Evolutionary conservation across 2,888 invertebrate genomes (phyloP).

Genomic region (Ditula angustiorana): DNA sequence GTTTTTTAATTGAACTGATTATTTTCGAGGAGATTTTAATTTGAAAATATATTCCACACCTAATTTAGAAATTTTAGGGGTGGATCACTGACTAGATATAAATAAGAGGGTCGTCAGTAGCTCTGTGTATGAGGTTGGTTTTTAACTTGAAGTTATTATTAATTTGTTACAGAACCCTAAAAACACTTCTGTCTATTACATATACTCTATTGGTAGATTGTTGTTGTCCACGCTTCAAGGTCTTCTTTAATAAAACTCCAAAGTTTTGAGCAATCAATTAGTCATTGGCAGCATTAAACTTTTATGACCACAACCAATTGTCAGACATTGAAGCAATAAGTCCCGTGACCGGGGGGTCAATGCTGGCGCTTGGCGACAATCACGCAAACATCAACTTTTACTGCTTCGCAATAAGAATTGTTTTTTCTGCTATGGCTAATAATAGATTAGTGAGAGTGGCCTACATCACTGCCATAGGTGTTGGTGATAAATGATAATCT

Average conservation of each 20-base stretch:
- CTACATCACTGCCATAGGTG: background rate
- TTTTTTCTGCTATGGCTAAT: background rate
- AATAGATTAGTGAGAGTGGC: constrained; percentile 13
- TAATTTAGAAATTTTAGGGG: too few relatives aligned
- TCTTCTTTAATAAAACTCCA: constrained; percentile 28
- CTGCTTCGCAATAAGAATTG: constrained; percentile 8
- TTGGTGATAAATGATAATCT: constrained; percentile 26
- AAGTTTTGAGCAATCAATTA: constrained; percentile 38
- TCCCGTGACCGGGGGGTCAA: constrained; percentile 55
- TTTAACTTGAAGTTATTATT: too few relatives aligned
- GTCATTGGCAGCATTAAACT: constrained; percentile 41
- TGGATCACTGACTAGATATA: too few relatives aligned
- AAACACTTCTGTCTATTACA: background rate
- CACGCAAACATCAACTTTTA: constrained; percentile 23
- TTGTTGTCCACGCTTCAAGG: constrained; percentile 9
- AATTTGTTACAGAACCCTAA: too few relatives aligned
- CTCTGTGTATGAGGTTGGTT: too few relatives aligned
- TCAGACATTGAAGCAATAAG: constrained; percentile 53
- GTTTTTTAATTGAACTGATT: too few relatives aligned
- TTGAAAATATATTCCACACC: too few relatives aligned
- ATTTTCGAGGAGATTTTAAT: too few relatives aligned
- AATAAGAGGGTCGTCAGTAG: too few relatives aligned
- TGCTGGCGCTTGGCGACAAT: constrained; percentile 44
- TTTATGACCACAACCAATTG: constrained; percentile 52
- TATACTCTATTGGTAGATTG: background rate